Conservation (phyloP, 92 coral and sea anemone genomes). For the Pocillopora meandrina region DNA sequence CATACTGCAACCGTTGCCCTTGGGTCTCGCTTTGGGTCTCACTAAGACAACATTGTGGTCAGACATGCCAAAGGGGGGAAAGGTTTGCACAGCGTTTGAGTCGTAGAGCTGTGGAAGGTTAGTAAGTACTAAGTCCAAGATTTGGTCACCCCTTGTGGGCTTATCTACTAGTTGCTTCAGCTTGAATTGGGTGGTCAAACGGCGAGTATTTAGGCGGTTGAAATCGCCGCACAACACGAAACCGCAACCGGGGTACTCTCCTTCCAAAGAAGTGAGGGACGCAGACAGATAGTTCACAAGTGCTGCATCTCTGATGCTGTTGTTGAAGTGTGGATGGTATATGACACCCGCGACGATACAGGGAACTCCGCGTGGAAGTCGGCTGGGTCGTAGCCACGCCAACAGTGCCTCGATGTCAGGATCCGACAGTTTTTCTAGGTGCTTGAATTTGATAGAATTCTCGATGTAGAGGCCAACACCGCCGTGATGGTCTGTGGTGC, state of each 20-base stretch:
- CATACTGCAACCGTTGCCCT: neutral
- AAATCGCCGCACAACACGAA: constrained; percentile 61
- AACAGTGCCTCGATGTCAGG: no score
- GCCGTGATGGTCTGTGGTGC: no score
- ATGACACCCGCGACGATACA: no score
- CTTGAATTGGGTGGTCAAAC: constrained; percentile 47
- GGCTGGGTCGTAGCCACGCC: no score
- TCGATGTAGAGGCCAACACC: no score
- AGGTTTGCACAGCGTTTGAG: constrained; percentile 33
- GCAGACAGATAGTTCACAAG: no score
- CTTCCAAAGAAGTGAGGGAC: constrained; percentile 42
- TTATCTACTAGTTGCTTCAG: constrained; percentile 59
- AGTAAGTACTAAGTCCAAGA: constrained; percentile 58
- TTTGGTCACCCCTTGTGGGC: constrained; percentile 56
- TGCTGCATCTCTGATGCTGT: no score
- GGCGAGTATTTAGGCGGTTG: constrained; percentile 59
- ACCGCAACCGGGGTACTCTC: constrained; percentile 59
- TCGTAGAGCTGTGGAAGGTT: constrained; percentile 50
- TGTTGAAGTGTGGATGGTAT: no score
- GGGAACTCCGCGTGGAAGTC: no score
- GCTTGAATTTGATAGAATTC: no score
- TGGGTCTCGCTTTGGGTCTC: neutral
- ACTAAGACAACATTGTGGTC: constrained; percentile 19
- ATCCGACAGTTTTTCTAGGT: no score
- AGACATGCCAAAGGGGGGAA: constrained; percentile 37